Evolutionary conservation across 2,888 invertebrate species (phyloP).

Genomic region (Eucriotettix oculatus): DNA sequence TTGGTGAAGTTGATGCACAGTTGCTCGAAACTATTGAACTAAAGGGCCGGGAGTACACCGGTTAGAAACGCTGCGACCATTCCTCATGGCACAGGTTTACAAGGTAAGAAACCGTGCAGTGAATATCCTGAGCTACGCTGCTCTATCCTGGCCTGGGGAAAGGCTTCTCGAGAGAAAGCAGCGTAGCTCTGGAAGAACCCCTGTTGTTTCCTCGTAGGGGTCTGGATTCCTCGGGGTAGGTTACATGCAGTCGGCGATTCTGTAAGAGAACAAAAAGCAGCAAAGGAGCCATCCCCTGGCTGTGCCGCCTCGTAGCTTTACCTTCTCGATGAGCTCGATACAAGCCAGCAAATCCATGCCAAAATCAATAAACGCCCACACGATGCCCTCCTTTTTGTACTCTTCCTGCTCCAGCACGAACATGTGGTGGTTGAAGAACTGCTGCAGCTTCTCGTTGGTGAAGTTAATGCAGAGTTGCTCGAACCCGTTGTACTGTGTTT

Average conservation of each 20-base stretch:
- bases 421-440: constrained; percentile 94
- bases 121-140: not conserved
- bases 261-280: not conserved
- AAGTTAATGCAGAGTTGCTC: constrained; percentile 95
- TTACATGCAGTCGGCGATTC: not conserved
- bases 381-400: constrained; percentile 80
- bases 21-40: constrained; percentile 99
- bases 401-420: constrained; percentile 92
- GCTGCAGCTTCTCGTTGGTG: constrained; percentile 88
- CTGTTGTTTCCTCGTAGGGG: not conserved
- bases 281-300: not conserved
- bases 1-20: constrained; percentile 99
- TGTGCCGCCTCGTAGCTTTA: constrained; percentile 25
- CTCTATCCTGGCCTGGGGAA: not conserved
- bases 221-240: not conserved
- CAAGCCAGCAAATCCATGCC: constrained; percentile 86
- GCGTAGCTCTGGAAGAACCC: not conserved
- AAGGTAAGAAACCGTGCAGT: not conserved
- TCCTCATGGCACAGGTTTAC: not conserved
- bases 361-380: constrained; percentile 89
- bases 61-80: not conserved
- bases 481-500: constrained; percentile 71
- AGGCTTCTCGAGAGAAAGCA: not conserved
- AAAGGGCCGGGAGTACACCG: not conserved
- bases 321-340: constrained; percentile 84